Evolutionary conservation across 2,797 vertebrate species (phyloP), one percentile per base, ranked within the genome.

Genomic region (Hirundo rustica): DNA sequence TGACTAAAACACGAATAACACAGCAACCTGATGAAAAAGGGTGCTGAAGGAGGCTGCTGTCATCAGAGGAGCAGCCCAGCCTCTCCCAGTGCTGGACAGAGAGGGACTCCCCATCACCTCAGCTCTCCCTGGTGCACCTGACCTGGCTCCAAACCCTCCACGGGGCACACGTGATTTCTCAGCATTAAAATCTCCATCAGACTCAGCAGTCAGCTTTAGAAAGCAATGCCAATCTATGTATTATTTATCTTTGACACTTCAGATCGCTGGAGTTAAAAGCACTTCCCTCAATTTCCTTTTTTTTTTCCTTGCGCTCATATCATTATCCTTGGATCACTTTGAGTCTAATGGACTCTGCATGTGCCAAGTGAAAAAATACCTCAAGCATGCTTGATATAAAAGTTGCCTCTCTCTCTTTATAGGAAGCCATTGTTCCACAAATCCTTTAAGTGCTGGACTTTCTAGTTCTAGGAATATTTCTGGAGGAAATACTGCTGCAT

Each of bases 241-340:
- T 94, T 92, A 95, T 94, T 94, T 94, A 88, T 92, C 88, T 81
- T 85, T 90, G 81, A 96, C 95, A 84, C 89, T 94, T 83, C 5
- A 66, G 76, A 89, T 81, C 2, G 0, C 47, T 50, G 53, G 54
- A 86, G 91, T 88, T 96, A 93, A 95, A 97, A 95, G 91, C 91
- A 88, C 60, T 88, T 94, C 80, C 74, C n/a, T 92, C 89, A 30
- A 47, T 95, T 94, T 82, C 68, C 87, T 76, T 86, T 81, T 81
- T 81, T 81, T 61, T 92, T 92, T 88, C 60, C 51, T 64, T 58
- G 66, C 84, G 51, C 70, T 93, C 2, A 1, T 75, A 74, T 93
- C 61, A 40, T 95, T 94, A 78, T 40, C 58, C 44, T 22, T 62
- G 62, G 76, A 78, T 85, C 42, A 14, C 79, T 94, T 29, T 25